Percentiles rank a stretch among this genome's conserved stretches.
Conservation (phyloP, 2,797 vertebrate genomes). For the Sebastes itinus region DNA sequence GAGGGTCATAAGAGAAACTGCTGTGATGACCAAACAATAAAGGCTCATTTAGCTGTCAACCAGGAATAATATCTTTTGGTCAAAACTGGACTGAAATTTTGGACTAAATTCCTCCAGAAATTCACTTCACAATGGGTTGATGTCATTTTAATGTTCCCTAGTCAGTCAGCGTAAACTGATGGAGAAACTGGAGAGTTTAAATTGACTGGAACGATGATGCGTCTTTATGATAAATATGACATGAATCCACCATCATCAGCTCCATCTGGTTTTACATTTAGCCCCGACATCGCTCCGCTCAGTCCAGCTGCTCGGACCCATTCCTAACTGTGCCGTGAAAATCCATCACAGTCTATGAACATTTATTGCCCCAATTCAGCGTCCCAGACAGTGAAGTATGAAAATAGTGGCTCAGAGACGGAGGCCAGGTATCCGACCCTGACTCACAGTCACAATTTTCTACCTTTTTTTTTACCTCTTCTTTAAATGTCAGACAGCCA, state of each 20-base stretch:
- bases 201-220: slow-evolving; percentile 9
- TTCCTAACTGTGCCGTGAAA: slow-evolving; percentile 10
- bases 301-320: slow-evolving; percentile 42
- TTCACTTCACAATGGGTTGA: neutral
- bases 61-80: neutral
- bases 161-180: neutral
- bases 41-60: neutral
- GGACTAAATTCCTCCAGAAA: neutral
- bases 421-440: slow-evolving; percentile 42
- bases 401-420: slow-evolving; percentile 59
- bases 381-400: slow-evolving; percentile 69
- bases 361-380: slow-evolving; percentile 60
- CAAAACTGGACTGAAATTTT: neutral
- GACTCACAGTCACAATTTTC: slow-evolving; percentile 15
- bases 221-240: slow-evolving; percentile 40
- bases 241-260: slow-evolving; percentile 13
- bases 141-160: slow-evolving; percentile 18
- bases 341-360: slow-evolving; percentile 59
- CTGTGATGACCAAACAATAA: slow-evolving; percentile 1
- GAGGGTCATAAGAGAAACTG: neutral
- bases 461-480: slow-evolving; percentile 1
- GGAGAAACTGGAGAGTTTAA: neutral
- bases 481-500: slow-evolving; percentile 54
- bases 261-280: slow-evolving; percentile 72
- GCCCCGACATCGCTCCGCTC: slow-evolving; percentile 1